A percentile compares a stretch with the other conserved stretches of the same genome.
Conservation (phyloP, 2,113 vertebrate species). For the Pseudopodoces humilis region DNA sequence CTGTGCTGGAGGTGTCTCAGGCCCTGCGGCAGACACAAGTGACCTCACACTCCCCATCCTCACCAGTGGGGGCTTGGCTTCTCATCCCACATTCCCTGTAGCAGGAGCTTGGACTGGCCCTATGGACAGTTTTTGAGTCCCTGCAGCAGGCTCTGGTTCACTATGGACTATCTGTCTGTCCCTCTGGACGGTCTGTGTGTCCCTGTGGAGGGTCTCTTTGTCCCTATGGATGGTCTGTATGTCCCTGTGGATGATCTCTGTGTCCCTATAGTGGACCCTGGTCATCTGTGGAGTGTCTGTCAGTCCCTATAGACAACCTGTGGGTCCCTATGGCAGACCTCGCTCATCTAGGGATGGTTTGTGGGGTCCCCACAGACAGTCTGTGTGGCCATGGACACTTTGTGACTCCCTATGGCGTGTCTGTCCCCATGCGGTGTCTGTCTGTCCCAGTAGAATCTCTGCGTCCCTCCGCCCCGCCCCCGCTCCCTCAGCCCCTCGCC, state of each 20-base stretch:
- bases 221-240: not conserved
- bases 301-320: not conserved
- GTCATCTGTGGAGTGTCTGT: no score
- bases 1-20: not conserved
- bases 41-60: not conserved
- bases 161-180: not conserved
- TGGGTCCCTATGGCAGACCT: not conserved
- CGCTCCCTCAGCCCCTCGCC: rapidly evolving
- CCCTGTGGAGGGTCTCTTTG: not conserved
- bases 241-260: not conserved
- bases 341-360: not conserved
- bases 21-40: not conserved
- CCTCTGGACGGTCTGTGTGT: no score
- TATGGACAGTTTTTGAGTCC: no score
- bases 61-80: rapidly evolving
- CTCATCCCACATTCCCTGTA: not conserved
- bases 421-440: not conserved
- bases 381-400: not conserved
- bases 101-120: not conserved
- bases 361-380: not conserved
- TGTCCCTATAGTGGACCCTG: not conserved
- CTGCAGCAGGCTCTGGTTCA: not conserved
- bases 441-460: not conserved
- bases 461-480: not conserved
- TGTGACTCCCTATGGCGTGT: not conserved